Base-by-base conservation (phyloP, 2,113 vertebrate genomes). In the Coptodon rendalli region DNA sequence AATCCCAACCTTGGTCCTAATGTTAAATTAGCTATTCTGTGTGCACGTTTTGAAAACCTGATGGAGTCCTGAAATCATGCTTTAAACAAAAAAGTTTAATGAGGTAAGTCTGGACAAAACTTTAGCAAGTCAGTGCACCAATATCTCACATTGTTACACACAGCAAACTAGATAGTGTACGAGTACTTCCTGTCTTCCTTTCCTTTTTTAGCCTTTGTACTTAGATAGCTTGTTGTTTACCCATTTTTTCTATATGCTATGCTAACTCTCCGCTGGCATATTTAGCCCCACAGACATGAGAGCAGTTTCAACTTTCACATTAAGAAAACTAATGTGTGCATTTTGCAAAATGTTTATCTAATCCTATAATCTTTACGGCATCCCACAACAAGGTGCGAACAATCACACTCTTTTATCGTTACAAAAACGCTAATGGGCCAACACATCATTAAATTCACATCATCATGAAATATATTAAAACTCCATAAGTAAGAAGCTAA, bases 401-500 rank as follows among this genome's bases (percentile, higher is more conserved):
- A 76, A 76, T 50, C 43, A 31, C 71, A 29, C 43, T 76, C 71
- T 31, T 50, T 19, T 19, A 50, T 76, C 11, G 71, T 86, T 43
- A 82, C 50, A 80, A 61, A 86, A 86, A 9, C 45, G 11, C 81
- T 83, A 90, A 92, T 85, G 87, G 27, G 40, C 66, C 78, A 34
- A 40, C 68, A 59, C 66, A 80, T 80, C 86, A 89, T 88, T 87
- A 54, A 31, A 87, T 61, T 85, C 24, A 2, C 43, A 76, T 59
- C 54, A 84, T 89, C 56, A 48, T 80, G 24, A 84, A 87, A 89
- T 66, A 84, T 79, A 87, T 91, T 81, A 89, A 83, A 89, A 89
- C 24, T 84, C 87, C 87, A 90, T 89, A 89, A 89, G 66, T 87
- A 88, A 80, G 38, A 36, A 86, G 66, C 66, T 90, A 89, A 93